Percentiles rank a stretch among this genome's conserved stretches.
phyloP scores from a whole-genome alignment of 2,797 vertebrate species.

The Atherinosoma microstoma region DNA sequence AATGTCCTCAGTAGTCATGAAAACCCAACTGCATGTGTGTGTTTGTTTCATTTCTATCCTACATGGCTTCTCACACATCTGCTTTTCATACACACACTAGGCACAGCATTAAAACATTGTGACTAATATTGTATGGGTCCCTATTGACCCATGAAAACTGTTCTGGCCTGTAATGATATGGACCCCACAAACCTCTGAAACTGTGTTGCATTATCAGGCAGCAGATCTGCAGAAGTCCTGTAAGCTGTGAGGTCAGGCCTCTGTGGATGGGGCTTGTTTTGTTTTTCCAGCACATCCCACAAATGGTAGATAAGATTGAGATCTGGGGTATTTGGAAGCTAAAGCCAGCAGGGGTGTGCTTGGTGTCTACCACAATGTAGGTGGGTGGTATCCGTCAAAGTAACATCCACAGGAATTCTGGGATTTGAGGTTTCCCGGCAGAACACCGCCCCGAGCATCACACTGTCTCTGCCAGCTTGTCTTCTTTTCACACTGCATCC shows the following conservation, averaged over 20 bases:
- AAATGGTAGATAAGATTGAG: background rate
- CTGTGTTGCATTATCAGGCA: background rate
- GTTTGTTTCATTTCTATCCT: background rate
- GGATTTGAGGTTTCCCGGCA: background rate
- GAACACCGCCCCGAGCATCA: background rate
- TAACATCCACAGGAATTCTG: background rate
- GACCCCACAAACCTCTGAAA: background rate
- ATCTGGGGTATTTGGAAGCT: background rate
- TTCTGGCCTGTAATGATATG: background rate
- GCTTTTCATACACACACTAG: background rate
- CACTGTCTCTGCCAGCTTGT: background rate
- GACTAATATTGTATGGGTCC: background rate
- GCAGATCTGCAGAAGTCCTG: background rate
- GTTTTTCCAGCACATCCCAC: background rate
- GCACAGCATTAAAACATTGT: background rate
- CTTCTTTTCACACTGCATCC: background rate
- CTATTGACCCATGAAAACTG: background rate
- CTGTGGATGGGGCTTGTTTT: background rate
- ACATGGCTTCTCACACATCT: background rate
- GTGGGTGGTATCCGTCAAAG: background rate
- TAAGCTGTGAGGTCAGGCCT: background rate
- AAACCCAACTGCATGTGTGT: constrained; percentile 4
- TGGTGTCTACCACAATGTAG: background rate
- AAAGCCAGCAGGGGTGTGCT: background rate
- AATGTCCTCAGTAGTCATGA: background rate